A percentile compares a stretch with the other conserved stretches of the same genome.
These are phyloP conservation scores for Belgica antarctica DNA, from an alignment of 2,888 invertebrate genomes.

Conservation along the genomic window DNA sequence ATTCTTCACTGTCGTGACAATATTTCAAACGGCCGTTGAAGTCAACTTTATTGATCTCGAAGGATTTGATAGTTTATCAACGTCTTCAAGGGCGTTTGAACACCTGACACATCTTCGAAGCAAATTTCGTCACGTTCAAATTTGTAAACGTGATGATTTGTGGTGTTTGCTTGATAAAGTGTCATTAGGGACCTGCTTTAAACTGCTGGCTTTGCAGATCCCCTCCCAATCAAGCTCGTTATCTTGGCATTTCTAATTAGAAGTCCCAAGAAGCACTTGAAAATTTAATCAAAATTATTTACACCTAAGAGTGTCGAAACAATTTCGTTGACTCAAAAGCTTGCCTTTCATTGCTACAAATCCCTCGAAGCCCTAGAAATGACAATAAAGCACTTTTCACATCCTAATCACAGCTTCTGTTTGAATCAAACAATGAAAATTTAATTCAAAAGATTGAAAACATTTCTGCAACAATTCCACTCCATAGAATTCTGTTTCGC, in stretches of 20 bases:
- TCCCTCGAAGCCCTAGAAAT: background rate
- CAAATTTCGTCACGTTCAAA: background rate
- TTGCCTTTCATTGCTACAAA: background rate
- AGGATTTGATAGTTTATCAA: too few species aligned
- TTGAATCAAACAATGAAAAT: background rate
- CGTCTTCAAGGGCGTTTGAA: slow-evolving; percentile 2
- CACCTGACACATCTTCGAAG: background rate
- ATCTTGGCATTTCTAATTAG: too few species aligned
- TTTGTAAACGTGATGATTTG: background rate
- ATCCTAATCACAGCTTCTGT: background rate
- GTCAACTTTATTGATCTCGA: background rate
- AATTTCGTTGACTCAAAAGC: background rate
- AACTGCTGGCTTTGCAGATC: too few species aligned
- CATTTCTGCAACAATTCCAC: slow-evolving; percentile 7
- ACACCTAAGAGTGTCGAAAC: background rate
- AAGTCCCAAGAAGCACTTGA: background rate
- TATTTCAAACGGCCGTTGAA: background rate
- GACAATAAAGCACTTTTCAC: slow-evolving; percentile 2
- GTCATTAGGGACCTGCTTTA: too few species aligned
- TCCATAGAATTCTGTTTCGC: background rate
- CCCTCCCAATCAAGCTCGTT: too few species aligned
- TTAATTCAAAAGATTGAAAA: too few species aligned
- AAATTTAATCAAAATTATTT: background rate
- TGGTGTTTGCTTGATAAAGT: background rate
- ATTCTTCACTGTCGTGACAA: background rate